A percentile compares a stretch with the other conserved stretches of the same genome.
Evolutionary conservation across 23 tunicate species (phyloP).

Genomic region (Clavelina lepadiformis): DNA sequence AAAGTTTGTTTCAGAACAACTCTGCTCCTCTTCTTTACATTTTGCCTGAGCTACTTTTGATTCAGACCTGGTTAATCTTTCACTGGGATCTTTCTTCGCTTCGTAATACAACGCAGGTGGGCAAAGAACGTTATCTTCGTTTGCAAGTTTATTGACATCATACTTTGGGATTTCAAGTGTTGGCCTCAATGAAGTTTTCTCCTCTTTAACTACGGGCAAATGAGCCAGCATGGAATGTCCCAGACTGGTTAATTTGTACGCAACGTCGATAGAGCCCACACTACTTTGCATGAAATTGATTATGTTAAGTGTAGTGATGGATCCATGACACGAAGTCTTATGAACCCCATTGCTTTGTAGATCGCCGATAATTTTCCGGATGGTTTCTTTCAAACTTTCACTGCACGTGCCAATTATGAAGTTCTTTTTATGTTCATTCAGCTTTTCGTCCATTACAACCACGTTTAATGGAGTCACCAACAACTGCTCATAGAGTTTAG

Average conservation of each 20-base stretch:
- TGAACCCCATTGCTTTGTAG: conserved; percentile 46
- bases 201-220: conserved; percentile 6
- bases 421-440: background rate
- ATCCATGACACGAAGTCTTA: conserved; percentile 29
- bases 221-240: conserved; percentile 66
- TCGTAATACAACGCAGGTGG: conserved; percentile 59
- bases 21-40: background rate
- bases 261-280: conserved; percentile 42
- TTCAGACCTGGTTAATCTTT: background rate
- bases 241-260: conserved; percentile 54
- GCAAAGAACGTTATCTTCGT: conserved; percentile 19
- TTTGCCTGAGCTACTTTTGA: background rate
- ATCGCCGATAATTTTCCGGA: conserved; percentile 29
- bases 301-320: background rate
- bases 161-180: background rate
- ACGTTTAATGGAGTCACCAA: conserved; percentile 34
- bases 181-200: background rate
- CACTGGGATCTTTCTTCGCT: background rate
- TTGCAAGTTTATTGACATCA: background rate
- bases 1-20: background rate
- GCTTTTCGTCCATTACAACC: conserved; percentile 31
- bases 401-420: conserved; percentile 35
- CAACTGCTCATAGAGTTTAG: conserved; percentile 30
- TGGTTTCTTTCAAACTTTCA: conserved; percentile 10
- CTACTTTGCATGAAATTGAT: conserved; percentile 32